Base-by-base conservation (phyloP, 2,888 invertebrate species). In the Drosophila gaucha region DNA sequence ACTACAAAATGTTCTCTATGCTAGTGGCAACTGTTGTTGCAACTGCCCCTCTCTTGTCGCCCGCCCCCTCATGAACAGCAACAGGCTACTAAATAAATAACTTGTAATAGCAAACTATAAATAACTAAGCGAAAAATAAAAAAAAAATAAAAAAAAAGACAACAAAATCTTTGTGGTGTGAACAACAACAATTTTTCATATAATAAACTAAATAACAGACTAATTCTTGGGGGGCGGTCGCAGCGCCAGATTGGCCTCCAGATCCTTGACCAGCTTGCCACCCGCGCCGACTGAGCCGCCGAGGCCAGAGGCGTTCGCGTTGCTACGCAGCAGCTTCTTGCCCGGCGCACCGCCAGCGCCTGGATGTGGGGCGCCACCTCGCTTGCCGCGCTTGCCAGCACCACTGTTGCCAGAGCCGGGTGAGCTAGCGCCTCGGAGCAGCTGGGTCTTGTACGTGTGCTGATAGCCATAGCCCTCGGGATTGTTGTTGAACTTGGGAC, bases 381-480 rank as follows among this genome's bases (percentile, higher is more conserved):
- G 88, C 39, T 60, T 59, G 62, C n/a, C 36, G 8, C 30, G 30
- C 39, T 30, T 51, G 31, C 66, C 73, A 1, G 2, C 20, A 0
- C 33, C 2, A 5, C 33, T 30, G 33, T 10, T 36, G 50, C 26
- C 26, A 2, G 35, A 16, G 50, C 39, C 20, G 30, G 30, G 6
- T 6, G 38, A 22, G 39, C 39, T 51, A 6, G 69, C 70, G 52
- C 80, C 85, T 2, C 84, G 79, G 47, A 77, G 6, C 24, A 79
- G 51, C 31, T 78, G 77, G 12, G 69, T 57, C 67, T 89, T 89
- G 54, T 90, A 90, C 9, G 90, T 88, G 33, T 91, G 91, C 68
- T 91, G 92, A 28, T 91, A 91, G 49, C 91, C 91, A 64, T 90
- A 91, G 2, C 91, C 91, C 56, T 92, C 91, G 6, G 91, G 91